These are phyloP conservation scores for Zosterops hypoxanthus DNA, from an alignment of 2,113 vertebrate species.

Conservation along the genomic window DNA sequence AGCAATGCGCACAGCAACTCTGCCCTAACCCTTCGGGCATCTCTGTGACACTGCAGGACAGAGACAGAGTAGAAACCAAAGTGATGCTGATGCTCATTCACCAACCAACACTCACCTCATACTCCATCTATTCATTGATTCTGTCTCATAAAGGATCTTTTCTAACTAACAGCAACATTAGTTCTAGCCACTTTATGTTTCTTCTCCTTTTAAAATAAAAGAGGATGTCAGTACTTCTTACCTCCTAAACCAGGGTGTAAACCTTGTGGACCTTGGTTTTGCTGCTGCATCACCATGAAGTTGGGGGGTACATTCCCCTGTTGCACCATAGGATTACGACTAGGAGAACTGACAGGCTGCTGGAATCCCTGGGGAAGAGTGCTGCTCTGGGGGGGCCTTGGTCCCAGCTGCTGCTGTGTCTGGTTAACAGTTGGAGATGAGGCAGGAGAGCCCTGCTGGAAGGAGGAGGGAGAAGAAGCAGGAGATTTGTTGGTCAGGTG, in stretches of 20 bases:
- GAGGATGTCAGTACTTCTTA: conserved; percentile 70
- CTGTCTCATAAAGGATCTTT: background rate
- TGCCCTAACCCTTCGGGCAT: background rate
- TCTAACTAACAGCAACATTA: background rate
- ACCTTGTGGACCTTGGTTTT: conserved; percentile 88
- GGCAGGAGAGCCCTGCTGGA: conserved; percentile 96
- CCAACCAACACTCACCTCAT: background rate
- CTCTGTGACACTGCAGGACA: background rate
- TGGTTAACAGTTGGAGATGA: conserved; percentile 95
- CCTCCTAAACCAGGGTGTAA: conserved; percentile 89
- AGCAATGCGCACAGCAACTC: background rate
- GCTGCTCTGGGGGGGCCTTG: conserved; percentile 84
- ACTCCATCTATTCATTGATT: background rate
- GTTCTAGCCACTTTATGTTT: conserved; percentile 12
- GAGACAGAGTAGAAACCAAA: background rate
- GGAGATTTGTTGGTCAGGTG: conserved; percentile 95
- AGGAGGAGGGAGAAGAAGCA: conserved; percentile 97
- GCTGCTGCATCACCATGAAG: conserved; percentile 96
- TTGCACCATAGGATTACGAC: conserved; percentile 88
- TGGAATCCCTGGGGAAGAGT: conserved; percentile 92
- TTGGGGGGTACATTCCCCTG: conserved; percentile 90
- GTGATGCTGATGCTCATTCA: background rate
- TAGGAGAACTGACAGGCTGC: conserved; percentile 92
- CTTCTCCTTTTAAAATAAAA: conserved; percentile 14
- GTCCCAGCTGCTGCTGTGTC: conserved; percentile 85